phyloP scores from a whole-genome alignment of 2,888 invertebrate genomes.

The Andricus quercusramuli region DNA sequence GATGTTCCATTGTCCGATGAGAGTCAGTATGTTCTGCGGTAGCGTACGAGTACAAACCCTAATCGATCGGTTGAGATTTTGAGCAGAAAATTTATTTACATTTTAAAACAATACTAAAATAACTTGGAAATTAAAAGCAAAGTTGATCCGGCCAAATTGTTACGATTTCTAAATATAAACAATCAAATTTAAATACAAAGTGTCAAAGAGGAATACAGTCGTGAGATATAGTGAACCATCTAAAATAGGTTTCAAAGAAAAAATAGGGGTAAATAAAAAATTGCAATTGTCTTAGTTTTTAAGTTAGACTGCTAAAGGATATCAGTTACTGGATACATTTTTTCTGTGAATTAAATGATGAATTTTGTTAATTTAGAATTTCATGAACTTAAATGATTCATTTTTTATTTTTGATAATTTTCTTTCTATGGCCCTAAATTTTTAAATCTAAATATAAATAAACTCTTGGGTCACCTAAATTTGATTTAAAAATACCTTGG shows the following conservation, averaged over 20 bases:
- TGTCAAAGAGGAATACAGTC: not conserved
- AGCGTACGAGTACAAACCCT: not conserved
- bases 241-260: not conserved
- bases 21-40: not conserved
- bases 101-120: not conserved
- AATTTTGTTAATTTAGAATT: too few species aligned
- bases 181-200: not conserved
- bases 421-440: too few species aligned
- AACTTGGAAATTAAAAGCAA: not conserved
- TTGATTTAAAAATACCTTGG: too few species aligned
- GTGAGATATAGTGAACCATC: not conserved
- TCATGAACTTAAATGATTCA: too few species aligned
- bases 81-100: not conserved
- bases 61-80: not conserved
- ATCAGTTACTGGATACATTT: too few species aligned
- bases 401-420: too few species aligned
- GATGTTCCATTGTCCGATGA: not conserved
- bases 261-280: not conserved
- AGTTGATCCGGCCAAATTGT: not conserved
- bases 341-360: too few species aligned
- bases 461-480: too few species aligned
- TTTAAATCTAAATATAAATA: too few species aligned
- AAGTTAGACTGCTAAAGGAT: too few species aligned
- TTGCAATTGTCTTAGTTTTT: too few species aligned
- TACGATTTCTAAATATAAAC: not conserved